phyloP scores from a whole-genome alignment of 35 echinoderm and acorn worm genomes.

The Chiridota heheva region DNA sequence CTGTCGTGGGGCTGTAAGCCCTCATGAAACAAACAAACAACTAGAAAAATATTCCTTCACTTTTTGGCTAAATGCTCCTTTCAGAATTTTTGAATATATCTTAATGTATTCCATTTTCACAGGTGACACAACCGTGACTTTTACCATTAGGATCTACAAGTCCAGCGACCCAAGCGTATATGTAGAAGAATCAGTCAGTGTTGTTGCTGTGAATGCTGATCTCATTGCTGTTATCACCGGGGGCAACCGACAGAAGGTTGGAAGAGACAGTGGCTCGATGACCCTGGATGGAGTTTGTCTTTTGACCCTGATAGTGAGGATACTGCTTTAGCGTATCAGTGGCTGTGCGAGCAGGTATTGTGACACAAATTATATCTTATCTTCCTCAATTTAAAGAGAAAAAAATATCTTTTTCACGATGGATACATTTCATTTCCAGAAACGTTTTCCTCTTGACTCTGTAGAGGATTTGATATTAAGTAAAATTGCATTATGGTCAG shows the following conservation, averaged over 20 bases:
- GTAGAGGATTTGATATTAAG: no score
- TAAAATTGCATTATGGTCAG: no score
- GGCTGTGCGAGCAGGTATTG: conserved; percentile 76
- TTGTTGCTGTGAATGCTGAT: conserved; percentile 55
- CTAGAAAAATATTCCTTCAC: no score
- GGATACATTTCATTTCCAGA: not conserved
- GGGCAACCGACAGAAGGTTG: conserved; percentile 56
- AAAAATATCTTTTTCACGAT: not conserved
- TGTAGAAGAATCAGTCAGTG: conserved; percentile 34
- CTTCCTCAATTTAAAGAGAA: not conserved
- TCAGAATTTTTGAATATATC: no score
- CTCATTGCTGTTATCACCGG: conserved; percentile 48
- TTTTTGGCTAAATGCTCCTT: no score
- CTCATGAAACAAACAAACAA: no score
- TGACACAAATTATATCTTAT: no score
- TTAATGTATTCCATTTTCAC: no score
- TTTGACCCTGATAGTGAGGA: conserved; percentile 60
- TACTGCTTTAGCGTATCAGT: conserved; percentile 49
- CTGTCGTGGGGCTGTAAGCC: no score
- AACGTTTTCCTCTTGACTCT: no score
- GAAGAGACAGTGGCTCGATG: conserved; percentile 58
- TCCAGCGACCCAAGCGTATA: conserved; percentile 38
- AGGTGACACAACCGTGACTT: conserved; percentile 60
- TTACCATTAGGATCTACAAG: conserved; percentile 67
- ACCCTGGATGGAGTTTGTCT: conserved; percentile 54